Evolutionary conservation across 2,888 invertebrate genomes (phyloP), one percentile per base, ranked within the genome.

Genomic region (Mythimna loreyi): DNA sequence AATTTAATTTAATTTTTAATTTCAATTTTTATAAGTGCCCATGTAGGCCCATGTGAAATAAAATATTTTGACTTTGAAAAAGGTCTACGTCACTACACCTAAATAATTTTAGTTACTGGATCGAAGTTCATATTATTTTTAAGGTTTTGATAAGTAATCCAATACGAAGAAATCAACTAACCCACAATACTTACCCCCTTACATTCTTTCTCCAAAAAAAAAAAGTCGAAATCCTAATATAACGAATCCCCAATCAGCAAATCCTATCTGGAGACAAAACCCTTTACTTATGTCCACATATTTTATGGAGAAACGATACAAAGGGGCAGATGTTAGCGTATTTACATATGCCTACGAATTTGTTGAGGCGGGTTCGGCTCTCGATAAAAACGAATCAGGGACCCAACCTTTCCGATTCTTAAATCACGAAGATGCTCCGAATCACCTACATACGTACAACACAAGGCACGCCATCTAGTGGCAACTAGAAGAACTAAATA

Each of bases 261-360:
- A 75, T 72, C 62, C 56, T 50, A 67, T 67, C 79, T 65, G 30
- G 36, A 66, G 70, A 73, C 56, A 52, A 76, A 81, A 67, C 53
- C 63, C 56, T 72, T 62, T 67, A 78, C 28, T 49, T 50, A 57
- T 50, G 65, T 58, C 62, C 49, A 72, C 70, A 74, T 77, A 75
- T 74, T 68, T 82, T 81, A 68, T 75, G 57, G 67, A 79, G 69
- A 78, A 81, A 76, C 80, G 79, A 84, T 84, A 83, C 80, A 77
- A 64, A 49, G 59, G 57, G 63, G 62, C 83, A 83, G 77, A 84
- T 81, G 81, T 53, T 64, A 74, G 66, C 47, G 65, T 75, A 84
- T 84, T 84, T 84, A 80, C 84, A 81, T 84, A 82, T 73, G 79
- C 63, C 69, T 65, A 63, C 58, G 60, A 63, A 74, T 67, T 45